A percentile compares a stretch with the other conserved stretches of the same genome.
Evolutionary conservation across 2,888 invertebrate species (phyloP).

Genomic region (Eilema caniola): DNA sequence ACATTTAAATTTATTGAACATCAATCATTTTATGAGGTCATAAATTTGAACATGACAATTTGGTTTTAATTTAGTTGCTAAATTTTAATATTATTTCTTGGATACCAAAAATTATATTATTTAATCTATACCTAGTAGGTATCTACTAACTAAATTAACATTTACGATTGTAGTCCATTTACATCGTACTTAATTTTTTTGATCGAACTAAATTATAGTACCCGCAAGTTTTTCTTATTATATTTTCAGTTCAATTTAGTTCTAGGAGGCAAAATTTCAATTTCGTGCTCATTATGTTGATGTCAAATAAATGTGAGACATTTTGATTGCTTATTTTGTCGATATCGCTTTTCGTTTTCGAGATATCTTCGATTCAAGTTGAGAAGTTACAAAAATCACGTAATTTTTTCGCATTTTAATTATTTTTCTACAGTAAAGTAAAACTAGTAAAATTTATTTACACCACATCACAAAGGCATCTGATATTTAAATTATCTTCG

Average conservation of each 20-base stretch:
- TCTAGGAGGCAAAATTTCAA: not conserved
- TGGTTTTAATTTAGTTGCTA: not conserved
- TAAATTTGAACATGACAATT: not conserved
- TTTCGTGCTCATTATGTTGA: not conserved
- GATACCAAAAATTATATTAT: not conserved
- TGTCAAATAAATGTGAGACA: not conserved
- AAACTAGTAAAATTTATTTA: no score
- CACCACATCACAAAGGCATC: no score
- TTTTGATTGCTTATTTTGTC: not conserved
- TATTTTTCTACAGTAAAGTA: no score
- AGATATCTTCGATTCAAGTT: no score
- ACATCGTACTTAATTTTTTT: not conserved
- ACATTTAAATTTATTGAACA: constrained; percentile 46
- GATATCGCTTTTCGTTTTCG: not conserved
- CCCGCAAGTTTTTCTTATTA: no score
- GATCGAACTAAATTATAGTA: not conserved
- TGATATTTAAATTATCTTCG: no score
- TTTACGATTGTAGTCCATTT: no score
- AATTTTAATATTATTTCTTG: not conserved
- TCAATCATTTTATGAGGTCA: constrained; percentile 22
- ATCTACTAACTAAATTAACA: no score
- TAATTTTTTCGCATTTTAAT: no score
- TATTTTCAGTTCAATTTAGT: not conserved
- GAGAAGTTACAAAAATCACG: no score
- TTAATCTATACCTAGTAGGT: not conserved